Evolutionary conservation across 2,888 invertebrate species (phyloP).

Genomic region (Stenolophus ochropezus): DNA sequence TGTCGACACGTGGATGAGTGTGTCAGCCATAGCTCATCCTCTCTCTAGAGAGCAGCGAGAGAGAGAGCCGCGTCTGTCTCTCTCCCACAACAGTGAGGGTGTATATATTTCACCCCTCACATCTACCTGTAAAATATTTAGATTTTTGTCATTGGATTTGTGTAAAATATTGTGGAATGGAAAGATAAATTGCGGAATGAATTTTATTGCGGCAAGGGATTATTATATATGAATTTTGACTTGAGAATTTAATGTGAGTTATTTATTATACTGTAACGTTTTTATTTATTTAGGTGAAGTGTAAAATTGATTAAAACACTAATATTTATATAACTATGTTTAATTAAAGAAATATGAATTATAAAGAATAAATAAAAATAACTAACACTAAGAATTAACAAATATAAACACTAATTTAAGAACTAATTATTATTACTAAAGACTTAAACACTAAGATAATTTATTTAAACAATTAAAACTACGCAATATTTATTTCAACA

Average conservation of each 20-base stretch:
- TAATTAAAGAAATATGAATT: no score
- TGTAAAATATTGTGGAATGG: constrained; percentile 41
- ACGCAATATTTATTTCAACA: no score
- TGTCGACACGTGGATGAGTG: neutral
- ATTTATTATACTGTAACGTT: neutral
- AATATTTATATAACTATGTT: no score
- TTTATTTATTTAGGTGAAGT: no score
- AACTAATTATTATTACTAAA: no score
- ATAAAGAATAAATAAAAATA: no score
- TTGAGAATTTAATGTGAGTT: neutral
- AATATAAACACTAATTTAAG: no score
- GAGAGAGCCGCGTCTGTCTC: neutral
- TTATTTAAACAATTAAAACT: no score
- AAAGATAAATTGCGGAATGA: constrained; percentile 42
- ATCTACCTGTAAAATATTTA: constrained; percentile 30
- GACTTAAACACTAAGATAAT: no score
- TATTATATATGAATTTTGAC: constrained; percentile 46
- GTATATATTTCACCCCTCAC: neutral
- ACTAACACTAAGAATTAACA: no score
- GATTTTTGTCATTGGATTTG: constrained; percentile 46
- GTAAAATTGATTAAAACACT: no score
- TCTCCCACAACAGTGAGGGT: neutral
- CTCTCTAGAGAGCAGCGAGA: neutral
- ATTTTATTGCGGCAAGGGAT: constrained; percentile 21
- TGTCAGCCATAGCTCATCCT: neutral